Base-by-base conservation (phyloP, 2,888 invertebrate species). In the Ormia ochracea region DNA sequence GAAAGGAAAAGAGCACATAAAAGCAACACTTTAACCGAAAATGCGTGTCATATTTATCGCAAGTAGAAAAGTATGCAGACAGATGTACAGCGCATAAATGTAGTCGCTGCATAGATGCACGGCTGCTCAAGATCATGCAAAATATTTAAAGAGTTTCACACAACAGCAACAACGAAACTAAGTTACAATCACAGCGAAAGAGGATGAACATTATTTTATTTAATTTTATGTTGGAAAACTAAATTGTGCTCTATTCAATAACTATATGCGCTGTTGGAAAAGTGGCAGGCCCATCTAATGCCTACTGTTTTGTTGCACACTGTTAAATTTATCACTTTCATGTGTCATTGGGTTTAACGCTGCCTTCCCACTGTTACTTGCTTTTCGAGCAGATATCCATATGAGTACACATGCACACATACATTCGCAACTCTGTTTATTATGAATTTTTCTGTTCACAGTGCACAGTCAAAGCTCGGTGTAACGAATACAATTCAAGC, bases 301-400 rank as follows among this genome's bases (percentile, higher is more conserved):
- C 76, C 76, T 58, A 72, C 72, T 76, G 72, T 50, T 66, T 76
- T 76, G 72, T 76, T 63, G 68, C 76, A 63, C 72, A 80, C 80
- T 77, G 68, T 76, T 48, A 76, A 68, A 76, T 80, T 80, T 76
- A 80, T 80, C 80, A 80, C 80, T 80, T 80, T 80, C 76, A 73
- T 73, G 68, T 73, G 80, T 80, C 80, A 80, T 76, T 72, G 66
- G 21, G 41, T 58, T 66, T 36, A 76, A 76, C 50, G 21, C 68
- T 56, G 21, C 19, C 23, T 58, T 66, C n/a, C 52, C 54, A 26
- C 43, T 63, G 19, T 28, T 63, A 19, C 26, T n/a, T n/a, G n/a
- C n/a, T n/a, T n/a, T n/a, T n/a, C n/a, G n/a, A n/a, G n/a, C n/a
- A n/a, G n/a, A n/a, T n/a, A n/a, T n/a, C n/a, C n/a, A n/a, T 54